phyloP scores from a whole-genome alignment of 2,113 vertebrate species.

The Patagioenas fasciata region DNA sequence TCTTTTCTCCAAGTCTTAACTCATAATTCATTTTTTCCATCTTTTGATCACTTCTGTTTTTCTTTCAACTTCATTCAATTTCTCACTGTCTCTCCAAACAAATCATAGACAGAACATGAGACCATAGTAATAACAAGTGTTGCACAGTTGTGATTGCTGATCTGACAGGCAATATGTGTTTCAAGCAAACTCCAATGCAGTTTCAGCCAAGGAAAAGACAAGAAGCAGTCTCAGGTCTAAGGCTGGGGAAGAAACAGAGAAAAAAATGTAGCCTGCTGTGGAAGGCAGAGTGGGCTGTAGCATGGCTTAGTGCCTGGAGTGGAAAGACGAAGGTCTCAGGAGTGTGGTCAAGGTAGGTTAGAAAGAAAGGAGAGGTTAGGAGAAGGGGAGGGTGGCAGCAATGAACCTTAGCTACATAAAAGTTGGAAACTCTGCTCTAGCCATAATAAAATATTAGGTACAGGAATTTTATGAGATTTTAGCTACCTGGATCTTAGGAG shows the following conservation, averaged over 20 bases:
- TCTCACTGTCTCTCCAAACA: neutral
- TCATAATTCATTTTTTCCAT: neutral
- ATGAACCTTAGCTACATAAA: neutral
- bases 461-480: neutral
- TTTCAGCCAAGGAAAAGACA: neutral
- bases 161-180: neutral
- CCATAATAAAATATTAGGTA: neutral
- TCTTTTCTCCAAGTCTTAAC: neutral
- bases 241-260: neutral
- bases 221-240: neutral
- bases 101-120: neutral
- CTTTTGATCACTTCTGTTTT: neutral
- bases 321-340: neutral
- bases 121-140: neutral
- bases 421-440: neutral
- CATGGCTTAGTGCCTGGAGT: neutral
- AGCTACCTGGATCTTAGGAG: neutral
- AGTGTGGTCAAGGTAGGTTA: neutral
- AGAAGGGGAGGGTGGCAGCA: neutral
- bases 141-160: neutral
- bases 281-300: neutral
- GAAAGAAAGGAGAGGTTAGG: neutral
- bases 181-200: neutral
- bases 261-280: neutral
- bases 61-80: neutral